phyloP scores from a whole-genome alignment of 2,888 invertebrate species.

The Antitype chi region DNA sequence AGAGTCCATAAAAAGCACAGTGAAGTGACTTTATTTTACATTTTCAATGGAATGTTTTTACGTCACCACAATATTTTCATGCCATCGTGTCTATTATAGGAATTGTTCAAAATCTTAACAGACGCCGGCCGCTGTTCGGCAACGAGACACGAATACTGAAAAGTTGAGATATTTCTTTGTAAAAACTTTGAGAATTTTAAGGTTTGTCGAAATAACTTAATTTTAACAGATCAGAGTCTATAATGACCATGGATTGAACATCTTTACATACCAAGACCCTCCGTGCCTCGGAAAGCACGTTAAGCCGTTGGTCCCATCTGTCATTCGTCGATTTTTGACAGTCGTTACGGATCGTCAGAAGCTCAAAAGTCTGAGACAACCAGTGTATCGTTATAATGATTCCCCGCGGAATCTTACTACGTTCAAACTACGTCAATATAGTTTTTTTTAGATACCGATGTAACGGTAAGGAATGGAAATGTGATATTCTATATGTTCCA shows the following conservation, averaged over 20 bases:
- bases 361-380: no score
- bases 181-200: constrained; percentile 16
- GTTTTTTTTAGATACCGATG: no score
- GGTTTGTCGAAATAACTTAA: constrained; percentile 11
- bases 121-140: neutral
- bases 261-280: no score
- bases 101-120: constrained; percentile 30
- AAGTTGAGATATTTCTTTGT: constrained; percentile 3
- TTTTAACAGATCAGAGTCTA: neutral
- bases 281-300: no score
- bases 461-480: no score
- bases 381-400: no score
- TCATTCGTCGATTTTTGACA: no score
- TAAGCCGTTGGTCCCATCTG: no score
- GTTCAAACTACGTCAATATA: no score
- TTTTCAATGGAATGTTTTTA: constrained; percentile 5
- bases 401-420: no score
- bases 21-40: constrained; percentile 6
- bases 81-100: constrained; percentile 15
- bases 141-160: constrained; percentile 46
- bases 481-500: no score
- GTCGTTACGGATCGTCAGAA: no score
- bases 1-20: neutral
- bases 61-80: constrained; percentile 20
- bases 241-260: neutral